Base-by-base conservation (phyloP, 2,888 invertebrate species). In the Pseudococcus viburni region DNA sequence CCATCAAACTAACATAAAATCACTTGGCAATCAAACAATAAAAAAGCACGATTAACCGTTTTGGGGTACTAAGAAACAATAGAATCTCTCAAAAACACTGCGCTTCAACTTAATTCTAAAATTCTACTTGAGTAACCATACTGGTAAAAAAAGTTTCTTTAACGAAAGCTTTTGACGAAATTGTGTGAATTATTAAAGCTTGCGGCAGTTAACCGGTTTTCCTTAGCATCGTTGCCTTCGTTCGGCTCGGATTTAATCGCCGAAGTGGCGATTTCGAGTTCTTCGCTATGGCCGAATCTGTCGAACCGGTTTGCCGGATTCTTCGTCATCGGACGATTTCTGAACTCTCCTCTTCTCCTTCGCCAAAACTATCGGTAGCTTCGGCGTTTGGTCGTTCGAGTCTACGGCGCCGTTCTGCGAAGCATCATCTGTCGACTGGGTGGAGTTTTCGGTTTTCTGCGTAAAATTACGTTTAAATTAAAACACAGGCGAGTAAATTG, bases 291-390 rank as follows among this genome's bases (percentile, higher is more conserved):
- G 15, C 87, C 80, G 12, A 87, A 87, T 51, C 87, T 80, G 39
- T 87, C 87, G 55, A 73, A 87, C 12, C 87, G 26, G 73, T 80
- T n/a, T 83, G 12, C 73, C 15, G 0, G 80, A 19, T 15, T 87
- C 87, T 33, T 87, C 87, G 19, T 87, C 87, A 26, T 87, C 87
- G 55, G 87, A 87, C 9, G 73, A 80, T 51, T 80, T 87, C 80
- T 42, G 80, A 17, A 33, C n/a, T n/a, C 6, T 73, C 68, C 11
- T 12, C 80, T 39, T 46, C 33, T n/a, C n/a, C 80, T 5, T 80
- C 80, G 19, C 80, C 42, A 6, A n/a, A 17, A 42, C 80, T 80
- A 9, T 80, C 80, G 46, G 17, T 46, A 7, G 42, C 80, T 80
- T 80, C 80, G 39, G 42, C 19, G 8, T 17, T n/a, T 1, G 9